Percentiles rank a stretch among this genome's conserved stretches.
These are phyloP conservation scores for Doris montereyensis DNA, from an alignment of 2,888 invertebrate genomes.

Conservation along the genomic window DNA sequence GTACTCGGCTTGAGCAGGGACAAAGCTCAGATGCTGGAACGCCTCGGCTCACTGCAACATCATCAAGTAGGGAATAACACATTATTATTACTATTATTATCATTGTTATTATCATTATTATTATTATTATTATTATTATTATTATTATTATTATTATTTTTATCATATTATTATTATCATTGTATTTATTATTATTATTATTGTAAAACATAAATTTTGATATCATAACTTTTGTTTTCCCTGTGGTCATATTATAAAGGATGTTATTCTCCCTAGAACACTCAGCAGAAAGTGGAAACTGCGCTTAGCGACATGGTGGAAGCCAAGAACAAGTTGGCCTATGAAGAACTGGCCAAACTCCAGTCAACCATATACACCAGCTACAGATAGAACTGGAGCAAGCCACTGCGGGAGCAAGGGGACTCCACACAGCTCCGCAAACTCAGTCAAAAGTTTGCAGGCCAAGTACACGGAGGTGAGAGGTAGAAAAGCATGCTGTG, in stretches of 20 bases:
- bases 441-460: conserved; percentile 55
- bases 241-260: neutral
- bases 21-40: conserved; percentile 62
- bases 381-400: conserved; percentile 86
- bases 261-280: conserved; percentile 43
- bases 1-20: conserved; percentile 62
- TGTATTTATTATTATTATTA: no score
- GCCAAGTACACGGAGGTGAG: conserved; percentile 61
- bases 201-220: no score
- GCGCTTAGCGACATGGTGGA: conserved; percentile 67
- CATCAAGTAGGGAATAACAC: conserved; percentile 54
- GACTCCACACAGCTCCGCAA: conserved; percentile 56
- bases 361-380: conserved; percentile 80
- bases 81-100: no score
- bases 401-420: conserved; percentile 78
- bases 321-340: conserved; percentile 69
- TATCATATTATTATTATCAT: no score
- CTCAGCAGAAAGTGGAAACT: conserved; percentile 62
- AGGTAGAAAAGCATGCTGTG: no score
- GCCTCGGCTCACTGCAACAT: conserved; percentile 61
- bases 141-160: no score
- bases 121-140: no score
- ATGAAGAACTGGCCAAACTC: conserved; percentile 69
- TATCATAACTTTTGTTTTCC: no score
- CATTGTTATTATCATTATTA: no score